Percentiles rank a stretch among this genome's conserved stretches.
These are phyloP conservation scores for Phalacrocorax pelagicus DNA, from an alignment of 2,113 vertebrate genomes.

Conservation along the genomic window DNA sequence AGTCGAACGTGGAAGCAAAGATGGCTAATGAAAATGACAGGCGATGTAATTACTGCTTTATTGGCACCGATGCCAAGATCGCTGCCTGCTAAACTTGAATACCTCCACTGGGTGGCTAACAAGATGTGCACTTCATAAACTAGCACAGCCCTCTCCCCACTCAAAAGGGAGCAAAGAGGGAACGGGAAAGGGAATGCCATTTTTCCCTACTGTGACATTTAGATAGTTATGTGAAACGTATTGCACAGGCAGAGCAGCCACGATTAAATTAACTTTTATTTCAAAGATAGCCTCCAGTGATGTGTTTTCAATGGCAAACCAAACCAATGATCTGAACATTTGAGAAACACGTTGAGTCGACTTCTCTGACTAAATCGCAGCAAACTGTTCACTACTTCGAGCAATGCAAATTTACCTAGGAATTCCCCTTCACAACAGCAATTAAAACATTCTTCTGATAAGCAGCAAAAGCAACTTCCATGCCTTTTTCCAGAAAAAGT, in stretches of 20 bases:
- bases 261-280: neutral
- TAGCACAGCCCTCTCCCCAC: neutral
- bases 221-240: neutral
- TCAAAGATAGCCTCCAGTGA: neutral
- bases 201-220: neutral
- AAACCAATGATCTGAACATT: neutral
- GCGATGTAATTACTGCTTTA: conserved; percentile 29
- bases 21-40: conserved; percentile 51
- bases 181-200: neutral
- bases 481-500: neutral
- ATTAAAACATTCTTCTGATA: neutral
- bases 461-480: neutral
- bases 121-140: neutral
- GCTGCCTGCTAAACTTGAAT: conserved; percentile 52
- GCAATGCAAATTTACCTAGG: neutral
- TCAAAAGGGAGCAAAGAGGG: neutral
- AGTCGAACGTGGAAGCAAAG: neutral
- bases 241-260: neutral
- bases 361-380: neutral
- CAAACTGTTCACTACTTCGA: neutral
- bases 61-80: conserved; percentile 27
- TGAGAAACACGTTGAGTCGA: neutral
- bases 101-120: conserved; percentile 70
- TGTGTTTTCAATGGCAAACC: neutral
- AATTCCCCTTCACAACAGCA: neutral